Evolutionary conservation across 2,113 vertebrate genomes (phyloP).

Genomic region (Scytalopus superciliaris): DNA sequence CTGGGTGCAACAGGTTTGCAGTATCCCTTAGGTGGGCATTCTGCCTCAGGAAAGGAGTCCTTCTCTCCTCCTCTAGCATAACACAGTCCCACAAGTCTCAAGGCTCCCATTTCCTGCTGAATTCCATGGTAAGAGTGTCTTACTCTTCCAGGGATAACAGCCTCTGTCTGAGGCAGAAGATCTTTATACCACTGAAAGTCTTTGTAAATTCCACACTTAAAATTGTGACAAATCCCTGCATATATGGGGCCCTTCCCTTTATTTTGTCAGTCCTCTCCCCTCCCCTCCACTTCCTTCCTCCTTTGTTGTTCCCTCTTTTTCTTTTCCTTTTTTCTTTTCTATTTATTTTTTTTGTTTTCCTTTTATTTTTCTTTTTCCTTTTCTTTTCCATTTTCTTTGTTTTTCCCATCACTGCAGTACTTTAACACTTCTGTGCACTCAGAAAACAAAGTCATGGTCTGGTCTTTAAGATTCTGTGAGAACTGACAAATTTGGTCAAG

Average conservation of each 20-base stretch:
- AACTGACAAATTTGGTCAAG: slow-evolving; percentile 56
- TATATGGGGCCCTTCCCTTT: neutral
- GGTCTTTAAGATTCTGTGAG: slow-evolving; percentile 46
- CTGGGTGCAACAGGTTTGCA: neutral
- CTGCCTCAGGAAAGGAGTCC: neutral
- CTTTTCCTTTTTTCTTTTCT: rapidly evolving
- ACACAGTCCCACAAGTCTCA: neutral
- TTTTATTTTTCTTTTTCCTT: rapidly evolving
- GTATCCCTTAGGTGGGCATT: neutral
- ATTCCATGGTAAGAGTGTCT: neutral
- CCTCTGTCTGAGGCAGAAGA: neutral
- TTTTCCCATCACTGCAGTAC: neutral
- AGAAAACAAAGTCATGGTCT: neutral
- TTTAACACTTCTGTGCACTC: slow-evolving; percentile 12
- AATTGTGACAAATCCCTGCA: neutral
- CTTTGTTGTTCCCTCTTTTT: neutral
- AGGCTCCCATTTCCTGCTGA: neutral
- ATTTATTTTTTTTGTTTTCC: neutral
- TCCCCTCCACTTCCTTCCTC: neutral
- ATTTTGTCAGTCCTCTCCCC: rapidly evolving
- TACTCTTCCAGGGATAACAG: neutral
- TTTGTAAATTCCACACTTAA: neutral
- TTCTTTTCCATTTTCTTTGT: no score
- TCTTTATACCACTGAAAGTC: neutral
- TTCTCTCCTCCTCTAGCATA: neutral